These are phyloP conservation scores for Forbesichthys agassizii DNA, from an alignment of 2,113 vertebrate genomes.

Conservation along the genomic window DNA sequence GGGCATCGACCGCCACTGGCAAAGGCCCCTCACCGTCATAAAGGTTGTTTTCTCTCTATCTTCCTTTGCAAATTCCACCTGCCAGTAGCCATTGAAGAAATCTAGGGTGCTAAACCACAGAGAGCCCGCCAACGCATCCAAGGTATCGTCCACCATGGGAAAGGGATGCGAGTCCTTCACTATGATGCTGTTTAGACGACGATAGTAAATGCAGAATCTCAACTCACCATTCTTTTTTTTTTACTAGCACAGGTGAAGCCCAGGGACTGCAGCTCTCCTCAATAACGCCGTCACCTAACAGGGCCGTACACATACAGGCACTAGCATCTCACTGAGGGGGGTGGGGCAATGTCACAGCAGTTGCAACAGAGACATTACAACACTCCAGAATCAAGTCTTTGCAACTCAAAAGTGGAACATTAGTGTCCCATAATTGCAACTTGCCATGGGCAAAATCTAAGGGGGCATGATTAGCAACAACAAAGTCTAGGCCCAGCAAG, in stretches of 20 bases:
- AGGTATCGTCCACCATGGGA: background rate
- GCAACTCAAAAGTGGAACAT: background rate
- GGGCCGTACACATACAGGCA: background rate
- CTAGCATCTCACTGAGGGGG: background rate
- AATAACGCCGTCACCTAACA: background rate
- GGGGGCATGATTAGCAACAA: background rate
- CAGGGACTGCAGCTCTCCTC: background rate
- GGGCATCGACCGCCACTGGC: conserved; percentile 6
- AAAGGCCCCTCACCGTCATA: background rate
- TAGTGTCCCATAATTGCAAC: conserved; percentile 1
- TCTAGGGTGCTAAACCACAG: background rate
- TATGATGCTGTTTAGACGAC: background rate
- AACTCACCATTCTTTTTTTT: background rate
- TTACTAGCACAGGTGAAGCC: background rate
- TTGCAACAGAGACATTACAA: background rate
- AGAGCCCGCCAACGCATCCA: background rate
- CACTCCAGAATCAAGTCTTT: conserved; percentile 3
- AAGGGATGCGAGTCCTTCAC: background rate
- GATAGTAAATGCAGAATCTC: background rate
- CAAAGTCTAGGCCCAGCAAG: background rate
- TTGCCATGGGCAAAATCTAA: background rate
- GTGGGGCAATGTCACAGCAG: background rate
- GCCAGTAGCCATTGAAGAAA: background rate
- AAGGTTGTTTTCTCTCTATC: background rate
- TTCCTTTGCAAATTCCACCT: background rate